phyloP scores from a whole-genome alignment of 2,797 vertebrate genomes.

The Paramormyrops hopkinsi region DNA sequence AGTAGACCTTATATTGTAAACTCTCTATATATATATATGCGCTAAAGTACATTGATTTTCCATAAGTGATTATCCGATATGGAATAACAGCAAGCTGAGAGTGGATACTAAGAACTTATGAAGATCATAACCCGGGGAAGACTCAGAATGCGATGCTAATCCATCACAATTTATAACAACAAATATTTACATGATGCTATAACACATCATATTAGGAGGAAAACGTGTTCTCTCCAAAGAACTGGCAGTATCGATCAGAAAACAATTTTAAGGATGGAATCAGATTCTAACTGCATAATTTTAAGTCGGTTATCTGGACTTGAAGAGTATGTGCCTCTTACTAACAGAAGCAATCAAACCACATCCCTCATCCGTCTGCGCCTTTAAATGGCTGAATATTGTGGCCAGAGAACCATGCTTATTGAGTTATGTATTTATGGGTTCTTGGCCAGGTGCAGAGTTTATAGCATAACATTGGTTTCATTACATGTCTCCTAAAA shows the following conservation, averaged over 20 bases:
- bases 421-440: background rate
- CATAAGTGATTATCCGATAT: background rate
- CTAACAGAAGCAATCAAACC: constrained; percentile 19
- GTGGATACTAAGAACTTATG: background rate
- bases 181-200: background rate
- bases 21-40: background rate
- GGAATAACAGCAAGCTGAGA: background rate
- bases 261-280: background rate
- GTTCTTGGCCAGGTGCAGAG: background rate
- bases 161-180: background rate
- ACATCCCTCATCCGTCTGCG: background rate
- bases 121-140: background rate
- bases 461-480: background rate
- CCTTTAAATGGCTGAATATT: background rate
- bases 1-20: background rate
- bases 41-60: background rate
- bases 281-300: background rate
- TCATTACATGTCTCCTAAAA: constrained; percentile 11
- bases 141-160: background rate
- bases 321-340: constrained; percentile 4
- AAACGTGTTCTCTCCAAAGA: background rate
- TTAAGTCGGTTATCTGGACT: background rate
- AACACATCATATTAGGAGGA: background rate
- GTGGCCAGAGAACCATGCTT: background rate
- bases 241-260: background rate